A percentile compares a stretch with the other conserved stretches of the same genome.
Conservation (phyloP, 2,113 vertebrate species). For the Daphoenositta chrysoptera region DNA sequence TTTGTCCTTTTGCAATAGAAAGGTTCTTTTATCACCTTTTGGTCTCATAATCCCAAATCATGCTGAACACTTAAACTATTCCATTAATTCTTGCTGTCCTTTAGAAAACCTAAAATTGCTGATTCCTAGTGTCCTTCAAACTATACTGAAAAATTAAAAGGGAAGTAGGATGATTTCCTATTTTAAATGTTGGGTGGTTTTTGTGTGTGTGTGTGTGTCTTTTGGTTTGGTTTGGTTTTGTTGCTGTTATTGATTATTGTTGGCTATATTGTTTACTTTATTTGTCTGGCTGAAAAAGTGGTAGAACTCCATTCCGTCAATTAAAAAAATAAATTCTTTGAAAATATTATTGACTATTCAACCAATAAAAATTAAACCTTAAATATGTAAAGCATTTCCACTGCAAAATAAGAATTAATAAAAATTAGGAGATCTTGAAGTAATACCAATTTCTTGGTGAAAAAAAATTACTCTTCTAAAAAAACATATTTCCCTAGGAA, state of each 20-base stretch:
- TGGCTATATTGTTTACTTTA: not conserved
- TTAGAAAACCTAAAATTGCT: not conserved
- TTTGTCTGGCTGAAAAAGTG: not conserved
- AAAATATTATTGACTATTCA: not conserved
- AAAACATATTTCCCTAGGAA: not conserved
- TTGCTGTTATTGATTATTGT: not conserved
- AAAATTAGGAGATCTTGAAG: not conserved
- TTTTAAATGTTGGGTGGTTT: not conserved
- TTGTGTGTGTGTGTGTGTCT: not conserved
- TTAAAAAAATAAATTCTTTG: not conserved
- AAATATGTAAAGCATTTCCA: not conserved
- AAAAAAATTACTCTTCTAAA: not conserved
- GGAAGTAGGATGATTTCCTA: not conserved
- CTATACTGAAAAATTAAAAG: not conserved
- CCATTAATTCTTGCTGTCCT: not conserved
- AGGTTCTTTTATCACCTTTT: conserved; percentile 9
- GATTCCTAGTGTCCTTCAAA: not conserved
- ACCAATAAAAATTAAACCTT: not conserved
- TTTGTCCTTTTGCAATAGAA: conserved; percentile 12
- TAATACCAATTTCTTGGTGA: not conserved
- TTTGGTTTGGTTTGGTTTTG: not conserved
- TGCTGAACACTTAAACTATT: conserved; percentile 4
- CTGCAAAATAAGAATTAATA: not conserved
- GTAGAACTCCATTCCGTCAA: not conserved
- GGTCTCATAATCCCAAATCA: conserved; percentile 40